These are phyloP conservation scores for Thera obeliscata DNA, from an alignment of 2,888 invertebrate genomes.

Conservation along the genomic window DNA sequence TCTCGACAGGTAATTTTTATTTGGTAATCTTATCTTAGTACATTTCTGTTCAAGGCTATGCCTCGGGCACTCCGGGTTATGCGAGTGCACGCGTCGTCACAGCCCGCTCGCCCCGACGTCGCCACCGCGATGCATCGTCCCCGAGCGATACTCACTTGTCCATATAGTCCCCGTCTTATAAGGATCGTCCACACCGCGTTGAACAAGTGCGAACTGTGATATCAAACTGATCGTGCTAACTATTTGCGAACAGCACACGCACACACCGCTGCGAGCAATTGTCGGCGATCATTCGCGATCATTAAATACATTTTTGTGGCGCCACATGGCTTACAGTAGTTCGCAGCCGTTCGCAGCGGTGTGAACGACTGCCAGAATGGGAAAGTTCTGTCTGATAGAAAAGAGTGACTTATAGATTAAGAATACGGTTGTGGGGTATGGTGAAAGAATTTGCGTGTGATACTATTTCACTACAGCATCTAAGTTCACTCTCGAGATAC, in stretches of 20 bases:
- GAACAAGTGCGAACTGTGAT: too few species aligned
- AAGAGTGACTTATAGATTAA: neutral
- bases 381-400: slow-evolving; percentile 4
- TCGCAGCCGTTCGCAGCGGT: too few species aligned
- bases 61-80: slow-evolving; percentile 54
- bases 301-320: too few species aligned
- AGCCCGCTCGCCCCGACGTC: slow-evolving; percentile 25
- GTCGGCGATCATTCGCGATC: too few species aligned
- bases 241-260: too few species aligned
- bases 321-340: too few species aligned
- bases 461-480: too few species aligned
- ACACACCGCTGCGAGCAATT: too few species aligned
- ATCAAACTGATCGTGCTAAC: too few species aligned
- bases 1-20: neutral
- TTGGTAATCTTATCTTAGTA: slow-evolving; percentile 7
- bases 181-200: too few species aligned
- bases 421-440: neutral
- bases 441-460: neutral
- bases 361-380: too few species aligned
- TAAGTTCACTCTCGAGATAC: too few species aligned
- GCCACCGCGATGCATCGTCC: slow-evolving; percentile 20
- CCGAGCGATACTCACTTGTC: slow-evolving; percentile 46
- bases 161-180: slow-evolving; percentile 41
- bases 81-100: slow-evolving; percentile 60
- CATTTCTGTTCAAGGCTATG: slow-evolving; percentile 23